Base-by-base conservation (phyloP, 1,140 invertebrate genomes). In the Heliothis virescens region DNA sequence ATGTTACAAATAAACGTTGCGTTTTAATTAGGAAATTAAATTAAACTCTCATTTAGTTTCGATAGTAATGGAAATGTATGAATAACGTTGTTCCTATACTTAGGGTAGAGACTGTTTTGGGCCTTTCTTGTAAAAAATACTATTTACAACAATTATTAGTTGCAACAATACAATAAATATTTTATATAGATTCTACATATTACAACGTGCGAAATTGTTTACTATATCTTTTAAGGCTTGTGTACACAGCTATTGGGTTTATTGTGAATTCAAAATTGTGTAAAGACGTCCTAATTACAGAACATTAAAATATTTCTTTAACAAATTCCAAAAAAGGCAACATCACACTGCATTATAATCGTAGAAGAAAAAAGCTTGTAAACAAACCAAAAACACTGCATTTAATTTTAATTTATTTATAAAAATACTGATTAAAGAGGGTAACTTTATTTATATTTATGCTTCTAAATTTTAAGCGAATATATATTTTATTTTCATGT, bases 1-100 rank as follows among this genome's bases (percentile, higher is more conserved):
- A 89, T 86, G 86, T 92, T 92, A 90, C 85, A 90, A 89, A 86
- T 89, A 89, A 88, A 89, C 87, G 87, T 88, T 87, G 77, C 69
- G 69, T 87, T 89, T 82, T 85, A 85, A 88, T 88, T 86, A 89
- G 85, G 81, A 89, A 88, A 88, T 82, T 84, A 85, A 85, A 83
- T 83, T 82, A 87, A 87, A 84, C 83, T 78, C 75, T 29, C 55
- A 47, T 80, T 82, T 79, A 52, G 79, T 83, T 80, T 86, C 82
- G 80, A 83, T 86, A 84, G 75, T 83, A 83, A 89, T 88, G 87
- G 90, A 87, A 90, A 87, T 90, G 88, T 91, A 85, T 87, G 67
- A 86, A 69, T 81, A 85, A 79, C 72, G 73, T 86, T 80, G 78
- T 69, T 82, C 80, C 81, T 86, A 83, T 79, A 57, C n/a, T 52